These are phyloP conservation scores for Ursus arctos DNA, from an alignment of 2,113 vertebrate genomes.

Conservation along the genomic window DNA sequence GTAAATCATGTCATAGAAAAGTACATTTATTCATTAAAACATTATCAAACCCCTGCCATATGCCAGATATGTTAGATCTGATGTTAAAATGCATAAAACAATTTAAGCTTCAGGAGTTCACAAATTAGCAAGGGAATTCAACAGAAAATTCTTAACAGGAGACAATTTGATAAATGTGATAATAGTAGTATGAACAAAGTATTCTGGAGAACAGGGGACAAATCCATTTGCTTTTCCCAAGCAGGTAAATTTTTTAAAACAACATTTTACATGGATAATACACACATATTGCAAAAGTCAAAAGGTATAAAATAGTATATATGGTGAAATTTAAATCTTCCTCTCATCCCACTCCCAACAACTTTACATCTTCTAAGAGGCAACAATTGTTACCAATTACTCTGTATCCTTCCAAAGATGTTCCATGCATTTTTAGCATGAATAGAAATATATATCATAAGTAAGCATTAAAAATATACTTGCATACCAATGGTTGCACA, in stretches of 20 bases:
- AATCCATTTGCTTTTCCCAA: not conserved
- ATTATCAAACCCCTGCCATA: not conserved
- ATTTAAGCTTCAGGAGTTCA: not conserved
- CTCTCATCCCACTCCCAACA: not conserved
- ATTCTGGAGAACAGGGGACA: not conserved
- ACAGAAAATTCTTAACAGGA: not conserved
- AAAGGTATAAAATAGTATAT: not conserved
- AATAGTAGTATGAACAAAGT: not conserved
- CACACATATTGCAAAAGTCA: not conserved
- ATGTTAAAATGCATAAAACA: not conserved
- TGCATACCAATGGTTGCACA: not conserved
- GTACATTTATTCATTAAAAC: not conserved
- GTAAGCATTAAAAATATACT: not conserved
- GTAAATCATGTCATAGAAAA: not conserved
- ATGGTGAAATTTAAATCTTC: not conserved
- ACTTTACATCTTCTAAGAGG: not conserved
- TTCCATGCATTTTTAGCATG: not conserved
- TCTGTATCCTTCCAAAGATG: not conserved
- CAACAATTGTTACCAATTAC: not conserved
- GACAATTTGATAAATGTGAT: not conserved
- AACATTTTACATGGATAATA: not conserved
- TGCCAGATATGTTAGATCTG: not conserved
- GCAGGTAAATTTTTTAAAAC: conserved; percentile 22
- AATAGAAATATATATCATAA: not conserved
- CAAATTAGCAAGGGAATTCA: not conserved